Evolutionary conservation across 2,113 vertebrate genomes (phyloP).

Genomic region (Petrocephalus microphthalmus): DNA sequence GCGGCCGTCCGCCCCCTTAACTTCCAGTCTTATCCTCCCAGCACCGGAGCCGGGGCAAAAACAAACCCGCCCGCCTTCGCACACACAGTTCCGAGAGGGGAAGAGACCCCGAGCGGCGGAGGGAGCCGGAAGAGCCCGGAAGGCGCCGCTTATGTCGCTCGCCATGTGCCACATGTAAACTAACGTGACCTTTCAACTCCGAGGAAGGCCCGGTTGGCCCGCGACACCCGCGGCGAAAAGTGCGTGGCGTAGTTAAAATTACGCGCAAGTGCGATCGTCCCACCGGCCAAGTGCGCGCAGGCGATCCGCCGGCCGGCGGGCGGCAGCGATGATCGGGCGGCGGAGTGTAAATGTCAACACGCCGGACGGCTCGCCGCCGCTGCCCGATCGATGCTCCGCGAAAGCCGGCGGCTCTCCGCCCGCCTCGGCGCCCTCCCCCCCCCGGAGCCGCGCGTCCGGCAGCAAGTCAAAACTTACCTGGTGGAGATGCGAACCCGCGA

Average conservation of each 20-base stretch:
- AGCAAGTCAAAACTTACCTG: slow-evolving; percentile 14
- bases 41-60: neutral
- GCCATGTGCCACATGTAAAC: slow-evolving; percentile 28
- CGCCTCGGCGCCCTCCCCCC: neutral
- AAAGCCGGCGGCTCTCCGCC: neutral
- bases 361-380: neutral
- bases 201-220: slow-evolving; percentile 23
- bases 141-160: too few species aligned
- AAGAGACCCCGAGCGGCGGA: too few species aligned
- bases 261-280: neutral
- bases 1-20: neutral
- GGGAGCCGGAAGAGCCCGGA: too few species aligned
- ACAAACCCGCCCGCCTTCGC: neutral
- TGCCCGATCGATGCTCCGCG: neutral
- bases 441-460: neutral
- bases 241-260: neutral
- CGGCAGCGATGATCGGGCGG: neutral
- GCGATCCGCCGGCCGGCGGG: neutral
- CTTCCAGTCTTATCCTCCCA: neutral
- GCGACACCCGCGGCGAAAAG: neutral
- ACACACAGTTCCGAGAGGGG: neutral
- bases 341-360: neutral
- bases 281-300: too few species aligned
- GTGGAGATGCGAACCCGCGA: neutral
- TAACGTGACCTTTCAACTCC: slow-evolving; percentile 37